Percentiles rank a stretch among this genome's conserved stretches.
Conservation (phyloP, 1,140 invertebrate genomes). For the Teleogryllus occipitalis region DNA sequence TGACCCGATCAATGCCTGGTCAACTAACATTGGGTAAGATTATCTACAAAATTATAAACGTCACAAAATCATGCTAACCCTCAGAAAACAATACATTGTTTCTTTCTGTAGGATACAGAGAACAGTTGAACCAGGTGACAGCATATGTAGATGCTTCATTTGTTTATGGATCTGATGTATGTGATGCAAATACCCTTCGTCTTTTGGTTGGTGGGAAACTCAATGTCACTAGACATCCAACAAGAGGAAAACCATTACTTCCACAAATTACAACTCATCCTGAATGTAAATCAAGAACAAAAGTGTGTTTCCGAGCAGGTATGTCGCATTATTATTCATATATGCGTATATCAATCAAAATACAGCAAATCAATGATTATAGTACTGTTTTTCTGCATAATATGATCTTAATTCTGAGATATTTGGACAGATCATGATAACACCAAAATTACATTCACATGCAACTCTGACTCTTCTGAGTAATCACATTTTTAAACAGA, state of each 20-base stretch:
- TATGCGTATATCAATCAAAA: too few species aligned
- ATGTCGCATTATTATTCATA: slow-evolving; percentile 19
- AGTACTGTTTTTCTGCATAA: too few species aligned
- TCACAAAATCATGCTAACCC: not conserved
- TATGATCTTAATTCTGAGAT: too few species aligned
- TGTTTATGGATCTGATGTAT: slow-evolving; percentile 54
- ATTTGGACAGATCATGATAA: too few species aligned
- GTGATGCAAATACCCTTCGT: slow-evolving; percentile 30
- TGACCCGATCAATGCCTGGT: slow-evolving; percentile 48
- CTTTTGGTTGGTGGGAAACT: slow-evolving; percentile 36
- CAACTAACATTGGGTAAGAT: slow-evolving; percentile 44
- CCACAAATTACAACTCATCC: slow-evolving; percentile 37
- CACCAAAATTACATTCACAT: too few species aligned
- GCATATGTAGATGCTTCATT: slow-evolving; percentile 53
- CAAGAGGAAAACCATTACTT: slow-evolving; percentile 36
- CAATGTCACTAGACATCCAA: slow-evolving; percentile 38
- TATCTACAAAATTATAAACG: not conserved
- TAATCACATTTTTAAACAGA: too few species aligned
- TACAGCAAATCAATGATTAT: too few species aligned
- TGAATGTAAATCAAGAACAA: slow-evolving; percentile 41
- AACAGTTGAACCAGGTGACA: slow-evolving; percentile 57
- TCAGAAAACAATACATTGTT: not conserved
- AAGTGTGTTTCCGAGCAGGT: slow-evolving; percentile 42
- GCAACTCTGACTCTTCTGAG: too few species aligned
- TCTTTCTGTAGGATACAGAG: slow-evolving; percentile 36